Evolutionary conservation across 1,140 invertebrate species (phyloP).

Genomic region (Camponotus pennsylvanicus): DNA sequence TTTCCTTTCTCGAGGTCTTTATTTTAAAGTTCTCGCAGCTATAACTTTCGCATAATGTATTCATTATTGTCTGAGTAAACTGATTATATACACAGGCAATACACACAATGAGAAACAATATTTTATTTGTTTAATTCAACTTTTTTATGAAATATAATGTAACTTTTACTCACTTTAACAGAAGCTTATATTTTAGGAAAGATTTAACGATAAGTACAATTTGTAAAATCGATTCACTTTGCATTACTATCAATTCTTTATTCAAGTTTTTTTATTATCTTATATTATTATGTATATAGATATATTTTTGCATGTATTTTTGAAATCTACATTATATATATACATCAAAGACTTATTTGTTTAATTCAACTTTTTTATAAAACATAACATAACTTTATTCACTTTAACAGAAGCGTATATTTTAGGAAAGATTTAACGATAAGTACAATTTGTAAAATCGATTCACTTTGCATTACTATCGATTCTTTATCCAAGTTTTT

Average conservation of each 20-base stretch:
- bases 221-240: neutral
- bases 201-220: too few relatives aligned
- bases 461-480: neutral
- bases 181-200: neutral
- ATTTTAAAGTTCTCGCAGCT: too few relatives aligned
- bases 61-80: neutral
- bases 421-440: too few relatives aligned
- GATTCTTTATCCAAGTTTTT: neutral
- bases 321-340: neutral
- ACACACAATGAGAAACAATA: neutral
- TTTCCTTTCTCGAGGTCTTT: neutral
- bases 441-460: neutral
- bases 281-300: neutral
- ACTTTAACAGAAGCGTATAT: neutral
- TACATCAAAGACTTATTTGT: neutral
- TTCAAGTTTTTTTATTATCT: neutral
- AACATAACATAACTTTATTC: neutral
- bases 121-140: slow-evolving; percentile 6
- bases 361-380: too few relatives aligned
- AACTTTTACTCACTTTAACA: slow-evolving; percentile 1
- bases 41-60: neutral
- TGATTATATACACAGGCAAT: neutral
- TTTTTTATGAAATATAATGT: neutral
- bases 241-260: neutral
- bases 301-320: neutral